Conservation (phyloP, 2,113 vertebrate genomes). For the Toxotes chatareus region DNA sequence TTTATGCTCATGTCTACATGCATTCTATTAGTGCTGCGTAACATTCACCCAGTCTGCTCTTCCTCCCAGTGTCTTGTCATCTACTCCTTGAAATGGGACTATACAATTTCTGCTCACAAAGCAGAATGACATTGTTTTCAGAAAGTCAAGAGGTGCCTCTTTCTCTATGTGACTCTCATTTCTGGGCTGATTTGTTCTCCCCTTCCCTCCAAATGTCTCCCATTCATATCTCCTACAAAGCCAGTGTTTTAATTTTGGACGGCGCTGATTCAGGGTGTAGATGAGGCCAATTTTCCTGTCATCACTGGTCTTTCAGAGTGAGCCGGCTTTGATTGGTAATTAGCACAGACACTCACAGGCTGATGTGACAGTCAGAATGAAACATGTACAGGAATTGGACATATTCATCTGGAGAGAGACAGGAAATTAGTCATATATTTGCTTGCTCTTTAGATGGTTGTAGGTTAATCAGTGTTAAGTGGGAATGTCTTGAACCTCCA, state of each 20-base stretch:
- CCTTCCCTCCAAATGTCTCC: slow-evolving; percentile 2
- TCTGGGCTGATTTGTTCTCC: slow-evolving; percentile 16
- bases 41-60: not conserved
- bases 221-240: slow-evolving; percentile 22
- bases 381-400: not conserved
- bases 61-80: slow-evolving; percentile 21
- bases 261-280: slow-evolving; percentile 25
- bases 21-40: slow-evolving; percentile 1
- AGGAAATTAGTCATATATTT: not conserved
- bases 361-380: slow-evolving; percentile 14
- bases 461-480: not conserved
- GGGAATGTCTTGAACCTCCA: not conserved
- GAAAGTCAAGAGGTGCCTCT: slow-evolving; percentile 6
- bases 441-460: not conserved
- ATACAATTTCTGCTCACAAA: slow-evolving; percentile 20
- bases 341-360: slow-evolving; percentile 19
- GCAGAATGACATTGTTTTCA: slow-evolving; percentile 18
- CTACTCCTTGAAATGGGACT: not conserved
- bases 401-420: not conserved
- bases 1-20: not conserved
- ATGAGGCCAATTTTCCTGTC: slow-evolving; percentile 51
- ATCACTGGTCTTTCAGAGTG: slow-evolving; percentile 9
- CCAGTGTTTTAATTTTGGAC: slow-evolving; percentile 25
- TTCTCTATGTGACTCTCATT: slow-evolving; percentile 19
- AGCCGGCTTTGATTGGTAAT: slow-evolving; percentile 17